Conservation (phyloP, 1,140 invertebrate species). For the Tenebrio molitor region DNA sequence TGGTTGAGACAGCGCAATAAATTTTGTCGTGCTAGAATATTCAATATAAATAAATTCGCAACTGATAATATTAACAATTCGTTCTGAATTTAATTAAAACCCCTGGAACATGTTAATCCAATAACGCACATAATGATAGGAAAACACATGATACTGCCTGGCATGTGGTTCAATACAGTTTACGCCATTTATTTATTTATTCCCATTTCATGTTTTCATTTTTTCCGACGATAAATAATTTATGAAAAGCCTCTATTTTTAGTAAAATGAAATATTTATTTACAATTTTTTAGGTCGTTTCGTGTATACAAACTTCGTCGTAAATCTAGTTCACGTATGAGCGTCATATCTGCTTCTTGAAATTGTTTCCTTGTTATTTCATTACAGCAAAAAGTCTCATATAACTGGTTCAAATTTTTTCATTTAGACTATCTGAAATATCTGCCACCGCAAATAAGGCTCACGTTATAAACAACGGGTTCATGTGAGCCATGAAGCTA, state of each 20-base stretch:
- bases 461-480: too few relatives aligned
- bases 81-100: neutral
- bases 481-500: too few relatives aligned
- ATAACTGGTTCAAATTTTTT: too few relatives aligned
- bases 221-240: neutral
- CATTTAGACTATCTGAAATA: too few relatives aligned
- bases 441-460: too few relatives aligned
- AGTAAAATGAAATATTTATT: neutral
- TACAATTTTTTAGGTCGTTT: neutral
- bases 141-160: neutral
- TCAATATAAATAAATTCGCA: too few relatives aligned
- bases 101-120: neutral
- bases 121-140: neutral
- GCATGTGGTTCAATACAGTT: neutral
- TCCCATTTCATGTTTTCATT: neutral
- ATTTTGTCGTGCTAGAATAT: too few relatives aligned
- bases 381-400: too few relatives aligned
- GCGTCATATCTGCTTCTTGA: too few relatives aligned
- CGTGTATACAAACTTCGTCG: neutral
- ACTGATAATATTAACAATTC: neutral
- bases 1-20: too few relatives aligned
- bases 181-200: neutral
- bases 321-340: neutral
- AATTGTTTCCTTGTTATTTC: too few relatives aligned
- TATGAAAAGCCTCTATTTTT: neutral